Evolutionary conservation across 2,113 vertebrate genomes (phyloP).

Genomic region (Mirza zaza): DNA sequence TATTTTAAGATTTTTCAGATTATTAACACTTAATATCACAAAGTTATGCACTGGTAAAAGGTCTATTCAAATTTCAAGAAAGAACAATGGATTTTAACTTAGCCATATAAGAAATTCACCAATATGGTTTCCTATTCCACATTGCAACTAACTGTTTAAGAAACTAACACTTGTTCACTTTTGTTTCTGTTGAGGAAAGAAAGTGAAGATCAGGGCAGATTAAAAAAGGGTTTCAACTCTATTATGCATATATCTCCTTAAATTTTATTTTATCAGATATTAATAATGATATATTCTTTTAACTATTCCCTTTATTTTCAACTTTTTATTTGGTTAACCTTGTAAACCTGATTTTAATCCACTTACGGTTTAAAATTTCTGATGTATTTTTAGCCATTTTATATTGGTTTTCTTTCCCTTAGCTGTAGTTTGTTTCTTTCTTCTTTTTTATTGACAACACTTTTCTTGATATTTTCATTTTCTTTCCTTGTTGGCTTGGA

Average conservation of each 20-base stretch:
- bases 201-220: neutral
- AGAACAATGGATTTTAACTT: neutral
- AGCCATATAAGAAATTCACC: neutral
- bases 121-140: neutral
- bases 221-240: neutral
- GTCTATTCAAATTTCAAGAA: neutral
- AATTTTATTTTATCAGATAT: neutral
- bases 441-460: neutral
- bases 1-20: constrained; percentile 22
- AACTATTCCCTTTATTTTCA: neutral
- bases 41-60: neutral
- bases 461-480: neutral
- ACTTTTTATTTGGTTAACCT: neutral
- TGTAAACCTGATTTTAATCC: neutral
- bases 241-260: neutral
- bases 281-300: neutral
- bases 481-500: neutral
- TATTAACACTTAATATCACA: neutral
- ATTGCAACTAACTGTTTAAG: neutral
- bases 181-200: neutral
- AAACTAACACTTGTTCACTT: neutral
- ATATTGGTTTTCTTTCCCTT: neutral
- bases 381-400: neutral
- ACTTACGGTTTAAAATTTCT: neutral
- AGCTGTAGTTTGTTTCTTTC: too few relatives aligned